Base-by-base conservation (phyloP, 1,140 invertebrate species). In the Euura lappo region DNA sequence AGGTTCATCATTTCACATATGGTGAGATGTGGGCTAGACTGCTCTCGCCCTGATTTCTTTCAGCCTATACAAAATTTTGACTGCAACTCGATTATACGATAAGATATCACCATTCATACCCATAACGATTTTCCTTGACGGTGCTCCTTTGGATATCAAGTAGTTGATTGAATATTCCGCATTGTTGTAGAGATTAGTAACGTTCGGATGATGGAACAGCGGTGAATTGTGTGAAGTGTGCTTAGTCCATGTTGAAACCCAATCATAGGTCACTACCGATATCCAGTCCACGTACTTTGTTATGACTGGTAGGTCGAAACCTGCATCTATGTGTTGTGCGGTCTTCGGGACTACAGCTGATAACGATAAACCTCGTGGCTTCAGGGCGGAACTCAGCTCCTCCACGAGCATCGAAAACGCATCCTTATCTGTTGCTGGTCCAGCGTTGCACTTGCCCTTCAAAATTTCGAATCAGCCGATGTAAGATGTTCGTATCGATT, bases 291-390 rank as follows among this genome's bases (percentile, higher is more conserved):
- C 87, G 80, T 93, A 90, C 74, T 90, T 87, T 1, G 92, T 91
- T 1, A 97, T 77, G 0, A 90, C 85, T 0, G 93, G 91, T 1
- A 97, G 94, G 77, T 96, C 93, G 76, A 97, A 97, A 1, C 90
- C 96, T 3, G 90, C 92, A 83, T 97, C 95, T 66, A 97, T 94
- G 1, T 97, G 94, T 77, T 91, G 93, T 86, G 97, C 97, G 80
- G 93, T 97, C 0, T 95, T 95, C 0, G 95, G 96, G 0, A 97
- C 95, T 0, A 95, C 96, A 0, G 95, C 90, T 2, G 94, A 95
- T 4, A 97, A 84, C 0, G 97, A 84, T 4, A 95, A 85, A 42
- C 93, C 94, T 78, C 89, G 92, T 0, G 92, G 93, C 79, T 88
- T 91, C 71, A 98, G 94, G 4, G 91, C 92, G 42, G 89, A 89